phyloP scores from a whole-genome alignment of 2,888 invertebrate genomes.

The Drosophila putrida region DNA sequence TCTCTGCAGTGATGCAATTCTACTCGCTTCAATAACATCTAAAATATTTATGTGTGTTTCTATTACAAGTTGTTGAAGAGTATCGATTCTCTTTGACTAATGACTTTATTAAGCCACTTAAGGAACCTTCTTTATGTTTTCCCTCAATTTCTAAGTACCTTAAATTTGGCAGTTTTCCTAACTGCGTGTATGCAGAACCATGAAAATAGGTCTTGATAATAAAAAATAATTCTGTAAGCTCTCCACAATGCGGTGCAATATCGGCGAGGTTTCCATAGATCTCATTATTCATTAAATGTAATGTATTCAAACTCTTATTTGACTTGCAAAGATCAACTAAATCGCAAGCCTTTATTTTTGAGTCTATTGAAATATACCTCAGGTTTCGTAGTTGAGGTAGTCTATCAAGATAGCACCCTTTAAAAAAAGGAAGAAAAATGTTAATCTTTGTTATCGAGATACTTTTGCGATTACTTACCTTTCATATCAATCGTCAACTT shows the following conservation, averaged over 20 bases:
- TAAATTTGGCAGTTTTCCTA: background rate
- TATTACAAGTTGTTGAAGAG: background rate
- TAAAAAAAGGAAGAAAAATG: too few relatives aligned
- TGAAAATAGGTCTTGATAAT: background rate
- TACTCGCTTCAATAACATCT: background rate
- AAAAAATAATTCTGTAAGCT: background rate
- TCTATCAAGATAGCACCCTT: background rate
- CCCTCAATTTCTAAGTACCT: background rate
- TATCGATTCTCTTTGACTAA: conserved; percentile 1
- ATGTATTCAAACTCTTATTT: background rate
- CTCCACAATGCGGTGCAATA: conserved; percentile 1
- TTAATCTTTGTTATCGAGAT: background rate
- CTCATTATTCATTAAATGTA: background rate
- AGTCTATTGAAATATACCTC: background rate
- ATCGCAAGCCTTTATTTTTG: background rate
- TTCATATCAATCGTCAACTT: background rate
- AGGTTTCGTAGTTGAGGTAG: background rate
- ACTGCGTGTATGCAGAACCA: background rate
- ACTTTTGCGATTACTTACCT: background rate
- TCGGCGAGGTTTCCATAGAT: background rate
- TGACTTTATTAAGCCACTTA: background rate
- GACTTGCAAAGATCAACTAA: conserved; percentile 3
- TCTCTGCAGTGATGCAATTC: background rate
- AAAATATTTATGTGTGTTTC: background rate
- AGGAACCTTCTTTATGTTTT: background rate